Conservation (phyloP, 2,888 invertebrate genomes). For the Mythimna ferrago region DNA sequence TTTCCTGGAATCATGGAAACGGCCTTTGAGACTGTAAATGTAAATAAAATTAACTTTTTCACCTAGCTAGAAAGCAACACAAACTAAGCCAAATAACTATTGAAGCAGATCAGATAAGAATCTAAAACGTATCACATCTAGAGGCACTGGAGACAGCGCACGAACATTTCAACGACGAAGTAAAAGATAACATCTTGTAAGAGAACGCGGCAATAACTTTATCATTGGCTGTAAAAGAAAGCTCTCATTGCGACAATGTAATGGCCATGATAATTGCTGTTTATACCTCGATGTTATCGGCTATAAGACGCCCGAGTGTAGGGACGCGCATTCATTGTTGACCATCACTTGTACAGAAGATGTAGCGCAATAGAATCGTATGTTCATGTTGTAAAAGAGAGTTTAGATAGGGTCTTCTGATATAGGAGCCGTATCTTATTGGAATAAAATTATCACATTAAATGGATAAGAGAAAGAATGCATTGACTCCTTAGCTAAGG, state of each 20-base stretch:
- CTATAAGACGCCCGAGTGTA: not conserved
- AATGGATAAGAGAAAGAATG: not conserved
- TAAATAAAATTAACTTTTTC: conserved; percentile 3
- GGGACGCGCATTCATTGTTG: conserved; percentile 2
- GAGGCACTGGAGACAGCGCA: conserved; percentile 12
- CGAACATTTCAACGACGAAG: conserved; percentile 27
- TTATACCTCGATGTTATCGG: conserved; percentile 39
- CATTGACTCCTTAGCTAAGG: not conserved
- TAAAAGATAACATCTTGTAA: conserved; percentile 42
- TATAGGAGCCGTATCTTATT: conserved; percentile 9
- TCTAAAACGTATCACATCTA: conserved; percentile 27
- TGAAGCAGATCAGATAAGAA: conserved; percentile 23
- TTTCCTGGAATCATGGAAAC: not conserved
- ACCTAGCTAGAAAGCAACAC: not conserved
- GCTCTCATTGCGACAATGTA: conserved; percentile 53
- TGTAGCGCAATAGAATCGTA: not conserved
- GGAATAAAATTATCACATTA: not conserved
- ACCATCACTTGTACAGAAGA: not conserved
- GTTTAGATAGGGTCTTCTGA: conserved; percentile 31
- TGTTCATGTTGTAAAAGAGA: not conserved
- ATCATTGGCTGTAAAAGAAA: conserved; percentile 39
- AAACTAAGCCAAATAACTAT: conserved; percentile 17
- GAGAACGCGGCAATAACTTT: conserved; percentile 36
- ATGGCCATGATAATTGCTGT: conserved; percentile 46
- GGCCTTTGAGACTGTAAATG: not conserved